Base-by-base conservation (phyloP, 2,888 invertebrate species). In the Tinea semifulvella region DNA sequence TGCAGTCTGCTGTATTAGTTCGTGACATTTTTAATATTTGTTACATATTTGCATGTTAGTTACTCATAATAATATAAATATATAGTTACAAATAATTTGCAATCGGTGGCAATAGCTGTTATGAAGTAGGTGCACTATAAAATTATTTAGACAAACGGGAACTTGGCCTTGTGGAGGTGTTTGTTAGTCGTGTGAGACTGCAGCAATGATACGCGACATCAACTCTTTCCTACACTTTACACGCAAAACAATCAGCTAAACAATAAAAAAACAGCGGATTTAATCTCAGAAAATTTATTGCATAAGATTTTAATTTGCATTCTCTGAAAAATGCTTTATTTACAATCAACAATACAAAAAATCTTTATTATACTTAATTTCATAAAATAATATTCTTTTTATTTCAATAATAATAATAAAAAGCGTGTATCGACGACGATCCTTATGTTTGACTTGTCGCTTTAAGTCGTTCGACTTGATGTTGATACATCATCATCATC, bases 161-260 rank as follows among this genome's bases (percentile, higher is more conserved):
- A 76, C 81, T 79, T 81, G 82, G 81, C 82, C 82, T 82, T 81
- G 82, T 81, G 81, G 82, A 80, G 75, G 61, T n/a, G n/a, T n/a
- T 48, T 70, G 79, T 81, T 81, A 81, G 80, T 82, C 63, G 65
- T 79, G 77, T 79, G 71, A 79, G 80, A 68, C 74, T 76, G 72
- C 73, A 69, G 63, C 59, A 25, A 40, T 36, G 36, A 36, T 63
- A 60, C 79, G 79, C 80, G 77, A 76, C 80, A 80, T 80, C 80
- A 76, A 80, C 80, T 75, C 67, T 73, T 43, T 35, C 3, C 28
- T 7, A 43, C 17, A 44, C 13, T 36, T 51, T 53, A 52, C 59
- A 45, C 73, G 68, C 75, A 73, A 48, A 63, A 42, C 51, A 49
- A 27, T 20, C 56, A 58, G 55, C 58, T 59, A 62, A 60, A n/a